A percentile compares a stretch with the other conserved stretches of the same genome.
phyloP scores from a whole-genome alignment of 2,888 invertebrate species.

The Drosophila macrothrix region DNA sequence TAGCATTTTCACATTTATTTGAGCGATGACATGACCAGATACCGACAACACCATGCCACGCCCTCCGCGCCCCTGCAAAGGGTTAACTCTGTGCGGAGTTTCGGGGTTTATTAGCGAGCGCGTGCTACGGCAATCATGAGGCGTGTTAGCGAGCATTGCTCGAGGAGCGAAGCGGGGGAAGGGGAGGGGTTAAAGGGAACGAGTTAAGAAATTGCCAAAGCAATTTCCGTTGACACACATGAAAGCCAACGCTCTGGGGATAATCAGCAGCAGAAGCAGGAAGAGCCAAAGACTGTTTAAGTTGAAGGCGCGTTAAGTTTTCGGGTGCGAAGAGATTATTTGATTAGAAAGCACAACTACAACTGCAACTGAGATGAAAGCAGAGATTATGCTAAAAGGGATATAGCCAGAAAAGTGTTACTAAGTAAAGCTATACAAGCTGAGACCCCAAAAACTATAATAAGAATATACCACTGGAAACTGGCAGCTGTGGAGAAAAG shows the following conservation, averaged over 20 bases:
- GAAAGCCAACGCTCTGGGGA: slow-evolving; percentile 66
- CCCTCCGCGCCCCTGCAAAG: slow-evolving; percentile 10
- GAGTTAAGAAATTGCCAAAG: slow-evolving; percentile 62
- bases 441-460: not conserved
- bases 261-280: slow-evolving; percentile 44
- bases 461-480: not conserved
- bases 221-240: slow-evolving; percentile 77
- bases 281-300: slow-evolving; percentile 31
- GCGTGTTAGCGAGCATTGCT: slow-evolving; percentile 61
- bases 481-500: not conserved
- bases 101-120: slow-evolving; percentile 64
- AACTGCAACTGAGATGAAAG: slow-evolving; percentile 46
- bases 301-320: slow-evolving; percentile 53
- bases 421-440: not conserved
- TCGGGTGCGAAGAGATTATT: slow-evolving; percentile 58
- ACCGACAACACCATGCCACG: slow-evolving; percentile 29
- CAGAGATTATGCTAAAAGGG: slow-evolving; percentile 5
- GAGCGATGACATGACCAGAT: slow-evolving; percentile 80
- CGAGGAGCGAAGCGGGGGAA: not conserved
- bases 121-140: slow-evolving; percentile 75
- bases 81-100: slow-evolving; percentile 32
- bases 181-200: slow-evolving; percentile 5
- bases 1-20: slow-evolving; percentile 83
- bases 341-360: slow-evolving; percentile 31
- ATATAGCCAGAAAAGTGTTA: not conserved